Evolutionary conservation across 2,888 invertebrate species (phyloP).

Genomic region (Andrena trimmerana): DNA sequence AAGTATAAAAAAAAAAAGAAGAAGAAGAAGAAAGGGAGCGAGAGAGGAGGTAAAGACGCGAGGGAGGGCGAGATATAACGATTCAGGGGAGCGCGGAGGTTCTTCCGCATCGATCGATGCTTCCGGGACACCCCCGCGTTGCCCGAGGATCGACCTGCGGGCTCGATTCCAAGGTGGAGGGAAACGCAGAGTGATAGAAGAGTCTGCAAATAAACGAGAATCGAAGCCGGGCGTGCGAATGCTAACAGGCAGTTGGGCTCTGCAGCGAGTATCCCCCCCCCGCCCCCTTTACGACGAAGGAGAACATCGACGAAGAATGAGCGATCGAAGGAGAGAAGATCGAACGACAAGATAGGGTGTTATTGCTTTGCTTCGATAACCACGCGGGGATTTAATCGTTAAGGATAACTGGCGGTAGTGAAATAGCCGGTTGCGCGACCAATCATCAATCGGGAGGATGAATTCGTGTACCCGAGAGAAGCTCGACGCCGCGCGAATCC

Average conservation of each 20-base stretch:
- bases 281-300: not conserved
- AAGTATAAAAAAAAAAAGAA: conserved; percentile 64
- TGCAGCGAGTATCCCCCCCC: not conserved
- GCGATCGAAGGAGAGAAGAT: conserved; percentile 18
- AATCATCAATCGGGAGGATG: conserved; percentile 72
- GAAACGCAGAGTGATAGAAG: not conserved
- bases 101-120: not conserved
- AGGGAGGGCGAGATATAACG: conserved; percentile 19
- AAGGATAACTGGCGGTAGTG: conserved; percentile 80
- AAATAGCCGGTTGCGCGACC: conserved; percentile 83
- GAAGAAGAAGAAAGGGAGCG: conserved; percentile 23
- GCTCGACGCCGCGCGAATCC: not conserved
- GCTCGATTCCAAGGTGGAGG: not conserved
- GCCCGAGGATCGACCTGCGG: not conserved
- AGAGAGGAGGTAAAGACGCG: conserved; percentile 31
- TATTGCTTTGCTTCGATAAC: conserved; percentile 49
- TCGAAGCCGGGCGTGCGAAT: not conserved
- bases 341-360: conserved; percentile 25
- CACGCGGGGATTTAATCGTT: conserved; percentile 53
- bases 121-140: not conserved
- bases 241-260: not conserved
- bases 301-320: not conserved
- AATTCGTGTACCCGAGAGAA: conserved; percentile 43
- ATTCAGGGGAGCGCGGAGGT: not conserved
- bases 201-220: not conserved